Base-by-base conservation (phyloP, 2,797 vertebrate species). In the Acrossocheilus wenchowensis region DNA sequence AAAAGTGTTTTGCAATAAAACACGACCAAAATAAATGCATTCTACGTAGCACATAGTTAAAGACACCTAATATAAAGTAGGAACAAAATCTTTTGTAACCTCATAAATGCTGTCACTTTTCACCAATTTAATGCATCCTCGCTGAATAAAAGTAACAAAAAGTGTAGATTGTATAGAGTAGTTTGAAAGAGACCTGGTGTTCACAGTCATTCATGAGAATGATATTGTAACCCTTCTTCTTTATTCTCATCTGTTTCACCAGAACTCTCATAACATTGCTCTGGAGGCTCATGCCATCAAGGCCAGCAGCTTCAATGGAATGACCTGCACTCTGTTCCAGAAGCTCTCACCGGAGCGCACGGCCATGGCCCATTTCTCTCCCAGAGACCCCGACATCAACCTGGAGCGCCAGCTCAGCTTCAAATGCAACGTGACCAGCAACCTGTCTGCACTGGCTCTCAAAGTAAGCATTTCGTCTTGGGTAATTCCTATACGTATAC, bases 321-420 rank as follows among this genome's bases (percentile, higher is more conserved):
- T 98, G 98, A 98, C 96, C 8, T 99, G 98, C 94, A 97, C 97
- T 23, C 94, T 99, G n/a, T 96, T 98, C 94, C 98, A 98, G 94
- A 98, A 97, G 91, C 86, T 93, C 92, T 84, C 90, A 91, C 57
- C 96, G 0, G 98, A 99, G 86, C 97, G 97, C 9, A 87, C 94
- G 0, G 92, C 94, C 52, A 91, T 95, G 41, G 72, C 94, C 1
- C 96, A 97, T 78, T 95, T 92, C n/a, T 93, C 94, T 1, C 93
- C 94, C 85, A 93, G 96, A 87, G 96, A 97, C 81, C 92, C 92
- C 0, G 96, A 97, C 43, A 94, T 95, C 80, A 96, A 92, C 88
- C 93, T 95, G 23, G 98, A 99, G 90, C 97, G 97, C 87, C 97
- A 99, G 80, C 95, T 99, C 91, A 97, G 97, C 91, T 98, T 99